A percentile compares a stretch with the other conserved stretches of the same genome.
phyloP scores from a whole-genome alignment of 2,888 invertebrate species.

The Patella ulyssiponensis region DNA sequence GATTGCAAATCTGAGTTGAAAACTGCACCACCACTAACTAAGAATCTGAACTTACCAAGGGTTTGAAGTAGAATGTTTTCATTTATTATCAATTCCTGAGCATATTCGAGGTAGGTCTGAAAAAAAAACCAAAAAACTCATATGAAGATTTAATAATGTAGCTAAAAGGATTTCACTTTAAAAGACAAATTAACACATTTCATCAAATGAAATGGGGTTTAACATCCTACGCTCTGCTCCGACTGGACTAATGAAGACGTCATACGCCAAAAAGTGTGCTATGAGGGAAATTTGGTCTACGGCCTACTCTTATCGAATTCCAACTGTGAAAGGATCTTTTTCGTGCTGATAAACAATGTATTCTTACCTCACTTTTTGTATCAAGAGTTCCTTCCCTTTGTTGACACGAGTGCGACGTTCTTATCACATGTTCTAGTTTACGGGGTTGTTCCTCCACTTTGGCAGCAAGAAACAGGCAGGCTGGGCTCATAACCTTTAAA shows the following conservation, averaged over 20 bases:
- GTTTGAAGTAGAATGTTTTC: slow-evolving; percentile 98
- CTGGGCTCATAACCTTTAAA: slow-evolving; percentile 86
- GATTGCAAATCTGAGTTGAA: no score
- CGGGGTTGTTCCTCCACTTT: slow-evolving; percentile 99
- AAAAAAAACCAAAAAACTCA: slow-evolving; percentile 24
- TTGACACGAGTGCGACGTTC: slow-evolving; percentile 90
- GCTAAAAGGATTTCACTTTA: no score
- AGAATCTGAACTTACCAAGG: slow-evolving; percentile 76
- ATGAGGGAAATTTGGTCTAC: no score
- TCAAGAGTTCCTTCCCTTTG: slow-evolving; percentile 79
- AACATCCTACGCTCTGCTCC: no score
- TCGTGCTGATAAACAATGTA: neutral
- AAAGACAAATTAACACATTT: no score
- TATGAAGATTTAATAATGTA: no score
- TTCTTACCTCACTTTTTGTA: slow-evolving; percentile 81
- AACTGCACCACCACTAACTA: no score
- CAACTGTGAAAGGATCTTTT: no score
- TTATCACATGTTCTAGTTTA: slow-evolving; percentile 97
- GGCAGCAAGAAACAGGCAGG: slow-evolving; percentile 95
- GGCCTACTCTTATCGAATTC: no score
- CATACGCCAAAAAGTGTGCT: no score
- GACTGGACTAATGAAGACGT: no score
- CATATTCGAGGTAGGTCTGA: slow-evolving; percentile 81
- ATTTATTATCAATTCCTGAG: slow-evolving; percentile 94
- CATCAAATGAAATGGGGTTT: no score